Evolutionary conservation across 2,113 vertebrate genomes (phyloP), one percentile per base, ranked within the genome.

Genomic region (Triplophysa tibetana): DNA sequence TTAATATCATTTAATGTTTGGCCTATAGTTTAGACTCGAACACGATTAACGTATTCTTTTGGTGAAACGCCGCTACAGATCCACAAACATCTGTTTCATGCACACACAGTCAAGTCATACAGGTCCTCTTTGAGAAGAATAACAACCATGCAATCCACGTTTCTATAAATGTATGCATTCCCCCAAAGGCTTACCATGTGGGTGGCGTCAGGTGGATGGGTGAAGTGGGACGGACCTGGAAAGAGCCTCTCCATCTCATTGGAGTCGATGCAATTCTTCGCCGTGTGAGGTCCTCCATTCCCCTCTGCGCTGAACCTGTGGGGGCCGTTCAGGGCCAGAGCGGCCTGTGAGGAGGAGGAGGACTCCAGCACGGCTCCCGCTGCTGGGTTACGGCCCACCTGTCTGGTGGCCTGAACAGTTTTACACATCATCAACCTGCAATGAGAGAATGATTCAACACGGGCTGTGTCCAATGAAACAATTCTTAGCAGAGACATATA

Each of bases 241-340:
- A 96, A 96, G 54, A 97, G 90, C 82, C 93, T 94, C 87, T 98
- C 93, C 72, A 98, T 92, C 84, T 98, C 97, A 0, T 96, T 98
- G 88, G 90, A 82, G 68, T 96, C 93, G 1, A 82, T 83, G 43
- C 81, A 80, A 87, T 91, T 87, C 74, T 83, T 93, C 43, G 77
- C 63, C 94, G 94, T 2, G 82, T 87, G 0, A 82, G 82, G 0
- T 93, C 92, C 79, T 85, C 85, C 75, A 86, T 85, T 82, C 88
- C 76, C 91, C 93, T 88, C 89, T 86, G 80, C 75, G 78, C 75
- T 87, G 56, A 76, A 56, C 21, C 69, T 61, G 70, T 52, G 72
- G 0, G 85, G 78, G 8, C 94, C 92, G 0, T 95, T 97, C 73
- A 93, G 91, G 72, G 90, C 82, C 4, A 91, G 85, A 58, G 86